A percentile compares a stretch with the other conserved stretches of the same genome.
Evolutionary conservation across 2,888 invertebrate species (phyloP).

Genomic region (Dysmachus trigonus): DNA sequence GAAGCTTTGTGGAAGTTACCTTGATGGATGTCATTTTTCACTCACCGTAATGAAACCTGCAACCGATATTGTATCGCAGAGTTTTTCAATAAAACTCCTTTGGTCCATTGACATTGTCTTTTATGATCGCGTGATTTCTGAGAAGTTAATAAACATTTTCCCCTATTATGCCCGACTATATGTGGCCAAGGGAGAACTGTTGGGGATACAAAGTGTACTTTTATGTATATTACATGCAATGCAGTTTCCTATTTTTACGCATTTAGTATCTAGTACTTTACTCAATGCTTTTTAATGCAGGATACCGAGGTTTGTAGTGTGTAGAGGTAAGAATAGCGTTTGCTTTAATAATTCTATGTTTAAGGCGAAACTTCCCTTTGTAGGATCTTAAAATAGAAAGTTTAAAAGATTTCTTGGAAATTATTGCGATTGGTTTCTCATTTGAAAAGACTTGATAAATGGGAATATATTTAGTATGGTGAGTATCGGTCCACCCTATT

Average conservation of each 20-base stretch:
- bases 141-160: not conserved
- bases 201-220: not conserved
- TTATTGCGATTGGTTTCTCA: not conserved
- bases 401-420: not conserved
- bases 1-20: conserved; percentile 23
- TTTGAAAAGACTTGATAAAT: no score
- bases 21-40: conserved; percentile 29
- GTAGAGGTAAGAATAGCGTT: not conserved
- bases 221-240: not conserved
- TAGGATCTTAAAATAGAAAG: not conserved
- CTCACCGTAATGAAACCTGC: conserved; percentile 14
- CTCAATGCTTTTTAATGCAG: not conserved
- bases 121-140: not conserved
- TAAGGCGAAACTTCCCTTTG: not conserved
- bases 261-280: not conserved
- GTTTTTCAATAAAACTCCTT: conserved; percentile 9
- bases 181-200: not conserved
- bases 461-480: no score
- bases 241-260: not conserved
- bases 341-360: not conserved
- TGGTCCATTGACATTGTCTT: not conserved
- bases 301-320: not conserved
- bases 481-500: no score
- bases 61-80: conserved; percentile 7
- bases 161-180: not conserved